These are phyloP conservation scores for Hyles vespertilio DNA, from an alignment of 1,140 invertebrate species.

Conservation along the genomic window DNA sequence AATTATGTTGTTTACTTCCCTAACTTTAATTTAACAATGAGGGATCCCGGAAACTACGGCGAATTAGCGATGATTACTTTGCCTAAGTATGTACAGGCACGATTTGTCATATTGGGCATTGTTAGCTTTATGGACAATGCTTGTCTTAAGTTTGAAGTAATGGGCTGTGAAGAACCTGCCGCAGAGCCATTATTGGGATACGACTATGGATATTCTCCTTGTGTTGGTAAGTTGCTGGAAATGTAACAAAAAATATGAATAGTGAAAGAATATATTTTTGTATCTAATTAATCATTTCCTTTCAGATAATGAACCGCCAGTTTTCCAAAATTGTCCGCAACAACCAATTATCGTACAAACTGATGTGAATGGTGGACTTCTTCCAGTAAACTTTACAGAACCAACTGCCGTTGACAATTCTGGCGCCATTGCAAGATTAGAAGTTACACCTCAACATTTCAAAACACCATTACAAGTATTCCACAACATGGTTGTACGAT, in stretches of 20 bases:
- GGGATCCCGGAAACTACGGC: slow-evolving; percentile 89
- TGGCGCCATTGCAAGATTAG: slow-evolving; percentile 92
- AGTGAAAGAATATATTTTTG: background rate
- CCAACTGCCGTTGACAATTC: slow-evolving; percentile 96
- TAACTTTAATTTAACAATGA: slow-evolving; percentile 94
- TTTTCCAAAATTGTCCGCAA: slow-evolving; percentile 96
- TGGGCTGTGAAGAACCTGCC: slow-evolving; percentile 92
- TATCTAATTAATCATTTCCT: slow-evolving; percentile 15
- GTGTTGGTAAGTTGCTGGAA: slow-evolving; percentile 81
- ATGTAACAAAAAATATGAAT: too few relatives aligned
- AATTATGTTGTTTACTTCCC: slow-evolving; percentile 98
- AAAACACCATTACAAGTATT: slow-evolving; percentile 92
- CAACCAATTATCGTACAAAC: slow-evolving; percentile 93
- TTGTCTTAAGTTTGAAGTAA: slow-evolving; percentile 96
- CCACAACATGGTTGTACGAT: slow-evolving; percentile 94
- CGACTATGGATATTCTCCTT: slow-evolving; percentile 95
- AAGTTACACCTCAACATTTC: slow-evolving; percentile 94
- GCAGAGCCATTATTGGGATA: slow-evolving; percentile 91
- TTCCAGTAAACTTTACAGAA: slow-evolving; percentile 94
- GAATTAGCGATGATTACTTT: slow-evolving; percentile 96
- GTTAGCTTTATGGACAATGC: slow-evolving; percentile 98
- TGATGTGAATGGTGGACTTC: slow-evolving; percentile 88
- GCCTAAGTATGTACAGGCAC: slow-evolving; percentile 93
- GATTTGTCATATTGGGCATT: slow-evolving; percentile 95
- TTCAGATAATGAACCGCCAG: slow-evolving; percentile 94